Percentiles rank a stretch among this genome's conserved stretches.
phyloP scores from a whole-genome alignment of 2,888 invertebrate genomes.

The Camptogramma bilineatum region DNA sequence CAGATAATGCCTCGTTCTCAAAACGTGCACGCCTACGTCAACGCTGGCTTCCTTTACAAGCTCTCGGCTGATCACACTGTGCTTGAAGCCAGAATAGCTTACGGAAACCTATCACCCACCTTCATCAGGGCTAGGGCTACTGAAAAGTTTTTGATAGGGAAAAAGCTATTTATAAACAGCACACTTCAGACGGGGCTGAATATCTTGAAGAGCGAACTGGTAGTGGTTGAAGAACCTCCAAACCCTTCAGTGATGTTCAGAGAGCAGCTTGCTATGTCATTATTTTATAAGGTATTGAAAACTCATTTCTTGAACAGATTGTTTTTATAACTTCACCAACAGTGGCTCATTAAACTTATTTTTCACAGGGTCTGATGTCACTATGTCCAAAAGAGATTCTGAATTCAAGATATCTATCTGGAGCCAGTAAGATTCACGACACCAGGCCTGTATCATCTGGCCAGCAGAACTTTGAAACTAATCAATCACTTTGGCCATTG shows the following conservation, averaged over 20 bases:
- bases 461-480: conserved; percentile 86
- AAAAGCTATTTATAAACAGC: conserved; percentile 64
- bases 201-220: conserved; percentile 56
- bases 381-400: conserved; percentile 51
- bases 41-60: conserved; percentile 89
- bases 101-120: conserved; percentile 83
- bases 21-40: conserved; percentile 91
- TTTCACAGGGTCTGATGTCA: conserved; percentile 51
- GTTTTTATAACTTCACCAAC: background rate
- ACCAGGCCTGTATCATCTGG: conserved; percentile 76
- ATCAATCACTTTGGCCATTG: conserved; percentile 87
- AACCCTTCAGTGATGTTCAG: conserved; percentile 86
- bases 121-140: conserved; percentile 80
- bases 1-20: conserved; percentile 90
- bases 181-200: conserved; percentile 70
- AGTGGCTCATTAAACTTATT: background rate
- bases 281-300: conserved; percentile 84
- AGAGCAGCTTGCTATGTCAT: conserved; percentile 83
- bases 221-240: conserved; percentile 66
- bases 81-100: conserved; percentile 81
- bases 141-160: conserved; percentile 79
- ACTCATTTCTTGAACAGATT: no score
- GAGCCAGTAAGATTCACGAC: conserved; percentile 46
- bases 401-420: conserved; percentile 47
- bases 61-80: conserved; percentile 72